Evolutionary conservation across 2,113 vertebrate species (phyloP).

Genomic region (Nycticryphes semicollaris): DNA sequence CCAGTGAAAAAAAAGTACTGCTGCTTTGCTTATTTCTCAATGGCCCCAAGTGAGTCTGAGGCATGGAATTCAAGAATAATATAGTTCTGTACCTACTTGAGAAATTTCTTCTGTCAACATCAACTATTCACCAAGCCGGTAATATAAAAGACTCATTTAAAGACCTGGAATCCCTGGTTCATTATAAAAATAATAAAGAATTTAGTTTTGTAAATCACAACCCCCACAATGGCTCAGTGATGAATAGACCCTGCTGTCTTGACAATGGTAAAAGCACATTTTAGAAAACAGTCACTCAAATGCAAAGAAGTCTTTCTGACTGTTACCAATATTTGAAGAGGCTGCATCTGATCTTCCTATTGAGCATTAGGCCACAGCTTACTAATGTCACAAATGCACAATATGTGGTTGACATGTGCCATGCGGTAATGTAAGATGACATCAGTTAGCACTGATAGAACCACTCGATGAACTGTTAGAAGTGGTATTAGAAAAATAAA

Average conservation of each 20-base stretch:
- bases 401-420: background rate
- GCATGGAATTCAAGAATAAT: background rate
- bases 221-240: rapidly evolving
- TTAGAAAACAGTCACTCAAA: background rate
- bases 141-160: background rate
- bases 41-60: background rate
- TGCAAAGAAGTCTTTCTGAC: background rate
- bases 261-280: background rate
- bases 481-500: background rate
- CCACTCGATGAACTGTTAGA: background rate
- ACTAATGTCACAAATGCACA: background rate
- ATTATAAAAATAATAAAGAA: background rate
- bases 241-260: background rate
- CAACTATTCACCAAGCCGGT: background rate
- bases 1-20: background rate
- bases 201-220: background rate
- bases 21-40: background rate
- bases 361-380: background rate
- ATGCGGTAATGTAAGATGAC: background rate
- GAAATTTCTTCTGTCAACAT: background rate
- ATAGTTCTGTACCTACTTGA: background rate
- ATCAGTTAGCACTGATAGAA: background rate
- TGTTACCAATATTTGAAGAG: background rate
- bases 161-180: background rate
- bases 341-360: background rate